Percentiles rank a stretch among this genome's conserved stretches.
phyloP scores from a whole-genome alignment of 2,888 invertebrate species.

The Resseliella maxima region DNA sequence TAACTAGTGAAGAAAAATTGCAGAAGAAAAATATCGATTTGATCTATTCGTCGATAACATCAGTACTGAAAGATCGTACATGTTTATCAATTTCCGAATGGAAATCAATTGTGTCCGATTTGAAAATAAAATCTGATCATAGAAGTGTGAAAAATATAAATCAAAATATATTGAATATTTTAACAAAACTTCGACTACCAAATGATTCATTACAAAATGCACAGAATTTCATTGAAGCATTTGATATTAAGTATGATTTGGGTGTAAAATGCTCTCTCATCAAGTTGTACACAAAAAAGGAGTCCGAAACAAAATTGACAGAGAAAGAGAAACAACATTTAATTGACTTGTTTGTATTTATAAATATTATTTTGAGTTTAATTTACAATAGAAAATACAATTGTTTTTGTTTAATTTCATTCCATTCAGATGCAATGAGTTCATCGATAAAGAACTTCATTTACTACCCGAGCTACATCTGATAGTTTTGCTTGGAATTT shows the following conservation, averaged over 20 bases:
- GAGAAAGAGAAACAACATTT: background rate
- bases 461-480: background rate
- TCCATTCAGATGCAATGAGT: background rate
- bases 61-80: background rate
- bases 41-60: background rate
- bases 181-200: background rate
- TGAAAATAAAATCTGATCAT: background rate
- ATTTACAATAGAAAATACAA: background rate
- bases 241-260: background rate
- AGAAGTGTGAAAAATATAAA: background rate
- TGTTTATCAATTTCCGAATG: background rate
- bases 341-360: background rate
- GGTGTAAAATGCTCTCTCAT: background rate
- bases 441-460: background rate
- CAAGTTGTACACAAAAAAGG: background rate
- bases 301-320: background rate
- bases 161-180: background rate
- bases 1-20: background rate
- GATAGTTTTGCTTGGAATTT: background rate
- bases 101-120: background rate
- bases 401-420: background rate
- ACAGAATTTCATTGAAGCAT: background rate
- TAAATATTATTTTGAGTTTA: background rate
- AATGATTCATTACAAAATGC: conserved; percentile 40
- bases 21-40: background rate